Base-by-base conservation (phyloP, 2,888 invertebrate genomes). In the Yponomeuta sedellus region DNA sequence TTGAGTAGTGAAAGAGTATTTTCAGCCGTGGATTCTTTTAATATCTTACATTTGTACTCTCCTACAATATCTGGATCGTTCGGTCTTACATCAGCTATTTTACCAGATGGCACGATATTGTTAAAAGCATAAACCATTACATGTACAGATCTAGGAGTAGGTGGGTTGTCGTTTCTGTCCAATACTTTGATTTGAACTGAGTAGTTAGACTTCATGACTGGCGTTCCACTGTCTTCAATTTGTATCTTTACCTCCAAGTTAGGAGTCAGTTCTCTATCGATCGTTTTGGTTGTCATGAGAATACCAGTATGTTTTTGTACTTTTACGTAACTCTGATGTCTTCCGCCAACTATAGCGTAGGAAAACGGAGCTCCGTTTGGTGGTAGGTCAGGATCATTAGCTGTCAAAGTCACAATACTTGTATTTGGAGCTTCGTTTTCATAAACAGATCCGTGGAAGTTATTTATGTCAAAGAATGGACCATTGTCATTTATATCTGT, bases 401-500 rank as follows among this genome's bases (percentile, higher is more conserved):
- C 98, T 6, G 94, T 93, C n/a, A 98, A 88, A 0, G 95, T 96
- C 92, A 96, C 95, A 12, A 98, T 94, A 71, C 94, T 95, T 0
- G 97, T 96, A 68, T 95, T 96, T 0, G 96, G 93, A 0, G 96
- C 96, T 81, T 97, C 96, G 78, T 98, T 97, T 86, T 98, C 98
- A 67, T 94, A 93, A 0, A 98, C 94, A 70, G 94, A 94, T 0
- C 97, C 98, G 59, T 94, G 84, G 22, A 95, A 93, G 70, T 93
- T 94, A 1, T 92, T 88, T 0, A 94, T 91, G 70, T 95, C 95
- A 76, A 98, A 97, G 52, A 94, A 86, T 0, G 98, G 98, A 0
- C 97, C 97, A 79, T 98, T 98, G 77, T 98, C 98, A 78, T 98
- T 98, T n/a, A 97, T 93, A 81, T 98, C 98, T 10, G 93, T 92